A percentile compares a stretch with the other conserved stretches of the same genome.
Conservation (phyloP, 2,797 vertebrate species). For the Streptopelia turtur region DNA sequence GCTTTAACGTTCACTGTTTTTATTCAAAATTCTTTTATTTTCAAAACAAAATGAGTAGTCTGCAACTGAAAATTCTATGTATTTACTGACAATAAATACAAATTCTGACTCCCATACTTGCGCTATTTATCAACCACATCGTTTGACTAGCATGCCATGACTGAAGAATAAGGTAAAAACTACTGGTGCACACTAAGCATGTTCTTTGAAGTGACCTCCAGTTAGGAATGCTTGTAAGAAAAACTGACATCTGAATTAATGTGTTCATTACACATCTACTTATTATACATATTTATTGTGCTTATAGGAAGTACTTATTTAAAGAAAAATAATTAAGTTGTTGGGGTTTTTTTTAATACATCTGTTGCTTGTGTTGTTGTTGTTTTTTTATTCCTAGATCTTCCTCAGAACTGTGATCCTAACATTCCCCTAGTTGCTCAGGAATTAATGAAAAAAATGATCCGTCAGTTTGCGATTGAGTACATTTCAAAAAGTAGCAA, state of each 20-base stretch:
- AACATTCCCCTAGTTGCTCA: slow-evolving; percentile 97
- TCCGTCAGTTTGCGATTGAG: slow-evolving; percentile 97
- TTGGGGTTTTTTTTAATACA: slow-evolving; percentile 4
- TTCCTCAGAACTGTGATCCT: slow-evolving; percentile 92
- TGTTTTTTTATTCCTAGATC: slow-evolving; percentile 82
- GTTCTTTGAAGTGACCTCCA: not conserved
- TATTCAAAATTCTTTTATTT: not conserved
- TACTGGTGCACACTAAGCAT: not conserved
- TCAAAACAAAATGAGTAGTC: not conserved
- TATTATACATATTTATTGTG: not conserved
- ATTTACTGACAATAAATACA: not conserved
- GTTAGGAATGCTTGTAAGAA: not conserved
- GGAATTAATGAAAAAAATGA: slow-evolving; percentile 99
- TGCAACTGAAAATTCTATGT: not conserved
- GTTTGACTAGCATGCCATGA: not conserved
- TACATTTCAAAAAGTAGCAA: slow-evolving; percentile 95
- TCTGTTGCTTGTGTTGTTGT: slow-evolving; percentile 45
- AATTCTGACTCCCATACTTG: not conserved
- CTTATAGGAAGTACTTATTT: not conserved
- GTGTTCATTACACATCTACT: not conserved
- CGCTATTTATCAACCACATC: not conserved
- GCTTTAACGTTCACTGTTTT: not conserved
- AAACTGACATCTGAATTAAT: not conserved
- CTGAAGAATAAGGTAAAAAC: not conserved
- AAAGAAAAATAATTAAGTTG: not conserved